Percentiles rank a stretch among this genome's conserved stretches.
phyloP scores from a whole-genome alignment of 1,140 invertebrate species.

The Parasteatoda tepidariorum region DNA sequence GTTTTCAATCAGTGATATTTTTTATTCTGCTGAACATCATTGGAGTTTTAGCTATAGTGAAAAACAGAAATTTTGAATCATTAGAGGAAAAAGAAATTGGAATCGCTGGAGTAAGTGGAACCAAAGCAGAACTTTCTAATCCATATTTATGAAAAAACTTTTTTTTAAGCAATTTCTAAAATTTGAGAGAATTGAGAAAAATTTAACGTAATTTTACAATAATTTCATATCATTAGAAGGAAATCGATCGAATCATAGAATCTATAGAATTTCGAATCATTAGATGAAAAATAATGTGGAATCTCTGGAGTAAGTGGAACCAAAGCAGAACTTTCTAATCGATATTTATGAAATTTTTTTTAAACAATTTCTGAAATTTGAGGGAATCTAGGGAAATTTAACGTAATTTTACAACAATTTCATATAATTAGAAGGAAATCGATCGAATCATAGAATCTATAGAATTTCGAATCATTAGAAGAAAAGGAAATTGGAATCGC shows the following conservation, averaged over 20 bases:
- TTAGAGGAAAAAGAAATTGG: constrained; percentile 25
- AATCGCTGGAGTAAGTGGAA: constrained; percentile 11
- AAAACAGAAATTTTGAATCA: not conserved
- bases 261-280: constrained; percentile 3
- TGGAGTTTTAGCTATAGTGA: not conserved
- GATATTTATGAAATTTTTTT: not conserved
- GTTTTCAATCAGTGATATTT: not conserved
- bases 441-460: too few relatives aligned
- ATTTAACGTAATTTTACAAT: too few relatives aligned
- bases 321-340: not conserved
- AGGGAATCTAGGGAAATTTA: too few relatives aligned
- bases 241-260: too few relatives aligned
- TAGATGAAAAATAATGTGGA: constrained; percentile 12
- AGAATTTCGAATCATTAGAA: constrained; percentile 6
- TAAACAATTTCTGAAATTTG: too few relatives aligned
- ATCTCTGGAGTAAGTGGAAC: constrained; percentile 12
- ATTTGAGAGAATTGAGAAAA: too few relatives aligned
- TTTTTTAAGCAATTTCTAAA: too few relatives aligned
- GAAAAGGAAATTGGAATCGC: constrained; percentile 16
- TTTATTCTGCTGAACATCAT: not conserved
- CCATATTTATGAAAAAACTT: not conserved
- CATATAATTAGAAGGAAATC: too few relatives aligned
- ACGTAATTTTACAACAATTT: too few relatives aligned
- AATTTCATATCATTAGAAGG: too few relatives aligned
- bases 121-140: not conserved